Evolutionary conservation across 2,797 vertebrate genomes (phyloP).

Genomic region (Parotocinclus haroldoi): DNA sequence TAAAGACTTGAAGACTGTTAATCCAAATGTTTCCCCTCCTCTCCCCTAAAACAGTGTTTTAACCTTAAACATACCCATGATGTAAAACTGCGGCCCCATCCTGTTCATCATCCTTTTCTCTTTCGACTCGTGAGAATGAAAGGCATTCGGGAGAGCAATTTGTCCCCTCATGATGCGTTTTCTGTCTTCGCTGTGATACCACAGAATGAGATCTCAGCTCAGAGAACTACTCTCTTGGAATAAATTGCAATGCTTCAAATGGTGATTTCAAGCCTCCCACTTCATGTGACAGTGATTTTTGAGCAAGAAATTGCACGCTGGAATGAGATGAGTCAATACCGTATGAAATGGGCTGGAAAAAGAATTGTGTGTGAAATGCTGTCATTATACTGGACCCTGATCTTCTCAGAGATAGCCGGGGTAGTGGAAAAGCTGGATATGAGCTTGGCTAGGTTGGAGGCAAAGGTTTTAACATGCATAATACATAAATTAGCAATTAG

Average conservation of each 20-base stretch:
- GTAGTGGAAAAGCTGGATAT: slow-evolving; percentile 4
- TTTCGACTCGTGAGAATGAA: slow-evolving; percentile 13
- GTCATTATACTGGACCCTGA: not conserved
- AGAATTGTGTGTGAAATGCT: slow-evolving; percentile 2
- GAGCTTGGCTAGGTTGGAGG: not conserved
- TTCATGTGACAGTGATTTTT: slow-evolving; percentile 17
- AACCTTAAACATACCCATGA: too few species aligned
- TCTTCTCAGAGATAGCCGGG: slow-evolving; percentile 3
- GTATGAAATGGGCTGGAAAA: slow-evolving; percentile 11
- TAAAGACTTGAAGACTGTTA: too few species aligned
- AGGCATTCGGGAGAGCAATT: slow-evolving; percentile 38
- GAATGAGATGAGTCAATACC: not conserved
- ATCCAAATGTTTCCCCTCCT: too few species aligned
- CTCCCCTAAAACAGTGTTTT: too few species aligned
- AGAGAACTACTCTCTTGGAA: slow-evolving; percentile 28
- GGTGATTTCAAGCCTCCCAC: slow-evolving; percentile 33
- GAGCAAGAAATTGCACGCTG: not conserved
- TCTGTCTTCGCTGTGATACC: slow-evolving; percentile 8
- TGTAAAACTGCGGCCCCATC: slow-evolving; percentile 13
- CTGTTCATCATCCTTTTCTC: slow-evolving; percentile 26
- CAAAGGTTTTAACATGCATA: too few species aligned
- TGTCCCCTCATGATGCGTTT: slow-evolving; percentile 33
- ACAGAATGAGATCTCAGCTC: slow-evolving; percentile 25
- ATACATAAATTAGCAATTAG: not conserved
- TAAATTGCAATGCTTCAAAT: slow-evolving; percentile 13